Conservation (phyloP, 1,140 invertebrate species). For the Tetraneura akinire region DNA sequence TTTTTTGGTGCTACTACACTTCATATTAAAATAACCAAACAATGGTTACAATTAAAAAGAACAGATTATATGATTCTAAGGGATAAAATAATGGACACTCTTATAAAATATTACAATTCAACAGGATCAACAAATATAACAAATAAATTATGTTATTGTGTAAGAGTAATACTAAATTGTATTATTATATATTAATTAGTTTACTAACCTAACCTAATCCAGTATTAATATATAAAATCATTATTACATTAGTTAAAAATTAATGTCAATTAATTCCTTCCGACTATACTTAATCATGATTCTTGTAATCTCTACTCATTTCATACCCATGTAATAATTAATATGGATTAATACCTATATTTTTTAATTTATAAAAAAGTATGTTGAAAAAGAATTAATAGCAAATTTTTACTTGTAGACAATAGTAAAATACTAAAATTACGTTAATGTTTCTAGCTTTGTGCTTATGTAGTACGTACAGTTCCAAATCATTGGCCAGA, state of each 20-base stretch:
- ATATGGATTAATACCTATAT: too few relatives aligned
- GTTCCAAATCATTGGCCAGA: slow-evolving; percentile 67
- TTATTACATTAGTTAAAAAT: too few relatives aligned
- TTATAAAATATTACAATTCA: slow-evolving; percentile 68
- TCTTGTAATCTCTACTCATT: too few relatives aligned
- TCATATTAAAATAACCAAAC: slow-evolving; percentile 82
- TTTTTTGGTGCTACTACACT: slow-evolving; percentile 90
- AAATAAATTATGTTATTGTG: slow-evolving; percentile 82
- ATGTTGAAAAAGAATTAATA: too few relatives aligned
- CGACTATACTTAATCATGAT: too few relatives aligned
- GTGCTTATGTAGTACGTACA: slow-evolving; percentile 69
- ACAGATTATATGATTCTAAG: slow-evolving; percentile 75
- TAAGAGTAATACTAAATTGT: slow-evolving; percentile 61
- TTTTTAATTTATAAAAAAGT: too few relatives aligned
- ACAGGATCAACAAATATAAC: slow-evolving; percentile 80
- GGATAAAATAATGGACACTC: slow-evolving; percentile 73
- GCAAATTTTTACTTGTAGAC: too few relatives aligned
- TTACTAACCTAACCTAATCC: too few relatives aligned
- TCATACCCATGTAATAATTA: too few relatives aligned
- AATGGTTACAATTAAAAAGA: slow-evolving; percentile 80
- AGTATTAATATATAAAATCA: too few relatives aligned
- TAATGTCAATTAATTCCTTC: too few relatives aligned
- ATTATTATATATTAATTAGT: neutral
- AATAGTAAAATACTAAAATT: too few relatives aligned
- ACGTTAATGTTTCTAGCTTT: slow-evolving; percentile 62